Evolutionary conservation across 2,113 vertebrate genomes (phyloP), one percentile per base, ranked within the genome.

Genomic region (Silurus glanis): DNA sequence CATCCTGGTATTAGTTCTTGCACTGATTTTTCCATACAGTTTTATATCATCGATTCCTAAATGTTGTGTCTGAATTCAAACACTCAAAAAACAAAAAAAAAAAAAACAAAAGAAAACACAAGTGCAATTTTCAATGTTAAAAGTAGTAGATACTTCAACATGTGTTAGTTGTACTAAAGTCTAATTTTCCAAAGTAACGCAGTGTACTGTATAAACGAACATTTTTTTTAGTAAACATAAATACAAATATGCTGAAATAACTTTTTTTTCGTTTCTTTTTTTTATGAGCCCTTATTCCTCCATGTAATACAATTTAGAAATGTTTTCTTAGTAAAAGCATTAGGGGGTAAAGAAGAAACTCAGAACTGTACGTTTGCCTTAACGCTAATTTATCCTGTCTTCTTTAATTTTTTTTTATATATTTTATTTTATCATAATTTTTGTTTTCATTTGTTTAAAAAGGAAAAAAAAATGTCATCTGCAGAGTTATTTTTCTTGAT

Each of bases 401-500:
- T 82, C 74, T 85, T 87, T 78, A 76, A 37, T 37, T 37, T 37
- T 37, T 37, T 37, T 37, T 61, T 82, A 49, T 37, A 21, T 28
- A 28, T 80, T 58, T 58, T 79, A 0, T 9, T 87, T 72, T 84
- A 59, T 80, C 16, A 55, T 83, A 37, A 67, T 47, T 3, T 82
- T 82, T 82, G 17, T 83, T 83, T 37, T 23, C 0, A 93, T 94
- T 94, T 87, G 9, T 71, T 81, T 19, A 17, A 10, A 72, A 61
- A 25, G 10, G 10, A 37, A 37, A 47, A 81, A 66, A 84, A 90
- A 92, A 82, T 91, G 88, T 95, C 92, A 88, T 85, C 94, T 93
- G 92, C 92, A 94, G 91, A 93, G 90, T 94, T 94, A 90, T 89
- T 92, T 91, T 93, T 92, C 90, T 89, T 91, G 88, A 89, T 95